phyloP scores from a whole-genome alignment of 35 echinoderm and acorn worm species.

The Heliocidaris erythrogramma region DNA sequence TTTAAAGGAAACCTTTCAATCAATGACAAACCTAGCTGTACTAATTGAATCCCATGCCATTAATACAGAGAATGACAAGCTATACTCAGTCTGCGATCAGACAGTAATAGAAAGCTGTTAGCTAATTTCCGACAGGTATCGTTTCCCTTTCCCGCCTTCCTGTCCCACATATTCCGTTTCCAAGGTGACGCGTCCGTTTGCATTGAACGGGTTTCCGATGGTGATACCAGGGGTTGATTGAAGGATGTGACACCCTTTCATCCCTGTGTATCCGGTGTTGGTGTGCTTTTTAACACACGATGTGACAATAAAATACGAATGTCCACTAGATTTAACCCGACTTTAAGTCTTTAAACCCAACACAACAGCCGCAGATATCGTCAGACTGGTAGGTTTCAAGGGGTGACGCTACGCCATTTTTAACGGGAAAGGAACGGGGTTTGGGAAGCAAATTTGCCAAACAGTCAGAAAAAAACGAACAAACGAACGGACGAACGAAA shows the following conservation, averaged over 20 bases:
- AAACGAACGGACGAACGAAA: too few species aligned
- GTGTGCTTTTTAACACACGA: not conserved
- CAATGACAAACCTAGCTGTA: not conserved
- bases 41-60: not conserved
- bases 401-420: too few species aligned
- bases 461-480: too few species aligned
- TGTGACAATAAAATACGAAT: too few species aligned
- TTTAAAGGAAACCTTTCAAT: not conserved
- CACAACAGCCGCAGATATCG: too few species aligned
- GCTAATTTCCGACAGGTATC: not conserved
- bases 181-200: not conserved
- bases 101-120: not conserved
- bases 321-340: too few species aligned
- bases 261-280: not conserved
- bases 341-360: too few species aligned
- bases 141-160: not conserved
- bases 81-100: not conserved
- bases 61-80: not conserved
- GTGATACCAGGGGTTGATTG: constrained; percentile 8
- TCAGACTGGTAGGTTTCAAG: too few species aligned
- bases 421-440: too few species aligned
- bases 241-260: not conserved
- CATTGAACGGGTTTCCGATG: not conserved
- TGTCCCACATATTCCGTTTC: not conserved
- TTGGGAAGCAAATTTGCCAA: too few species aligned